These are phyloP conservation scores for Noctilio leporinus DNA, from an alignment of 2,113 vertebrate genomes.

Conservation along the genomic window DNA sequence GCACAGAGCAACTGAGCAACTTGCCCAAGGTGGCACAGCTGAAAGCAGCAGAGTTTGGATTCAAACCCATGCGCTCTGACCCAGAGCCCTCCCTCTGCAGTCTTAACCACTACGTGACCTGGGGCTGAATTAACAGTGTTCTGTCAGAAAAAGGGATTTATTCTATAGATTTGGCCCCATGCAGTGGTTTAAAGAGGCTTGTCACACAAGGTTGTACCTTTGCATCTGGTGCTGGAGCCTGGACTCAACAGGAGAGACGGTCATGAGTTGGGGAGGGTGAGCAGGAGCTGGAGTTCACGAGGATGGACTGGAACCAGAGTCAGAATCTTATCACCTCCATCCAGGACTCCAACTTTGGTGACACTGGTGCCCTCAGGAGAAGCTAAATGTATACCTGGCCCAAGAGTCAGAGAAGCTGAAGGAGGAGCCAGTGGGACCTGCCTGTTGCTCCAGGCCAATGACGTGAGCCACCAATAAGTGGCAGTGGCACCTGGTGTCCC, in stretches of 20 bases:
- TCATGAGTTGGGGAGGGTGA: no score
- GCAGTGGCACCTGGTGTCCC: not conserved
- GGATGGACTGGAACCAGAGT: not conserved
- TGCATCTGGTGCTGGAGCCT: not conserved
- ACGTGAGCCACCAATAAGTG: not conserved
- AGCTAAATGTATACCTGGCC: not conserved
- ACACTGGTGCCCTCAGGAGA: not conserved
- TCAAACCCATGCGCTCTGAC: not conserved
- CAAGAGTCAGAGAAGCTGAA: not conserved
- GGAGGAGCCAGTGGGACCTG: not conserved
- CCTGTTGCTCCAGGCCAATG: not conserved
- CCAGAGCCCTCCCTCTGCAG: not conserved
- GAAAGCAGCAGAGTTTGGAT: not conserved
- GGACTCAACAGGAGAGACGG: not conserved
- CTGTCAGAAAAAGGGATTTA: not conserved
- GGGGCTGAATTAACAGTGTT: not conserved
- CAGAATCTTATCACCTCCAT: not conserved
- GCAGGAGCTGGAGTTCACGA: not conserved
- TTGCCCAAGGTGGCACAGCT: not conserved
- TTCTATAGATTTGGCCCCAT: not conserved
- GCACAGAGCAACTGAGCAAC: not conserved
- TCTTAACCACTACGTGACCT: not conserved
- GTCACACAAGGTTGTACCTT: not conserved
- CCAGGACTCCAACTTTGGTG: not conserved
- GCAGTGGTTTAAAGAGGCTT: not conserved